phyloP scores from a whole-genome alignment of 2,113 vertebrate genomes.

The Hyla sarda region DNA sequence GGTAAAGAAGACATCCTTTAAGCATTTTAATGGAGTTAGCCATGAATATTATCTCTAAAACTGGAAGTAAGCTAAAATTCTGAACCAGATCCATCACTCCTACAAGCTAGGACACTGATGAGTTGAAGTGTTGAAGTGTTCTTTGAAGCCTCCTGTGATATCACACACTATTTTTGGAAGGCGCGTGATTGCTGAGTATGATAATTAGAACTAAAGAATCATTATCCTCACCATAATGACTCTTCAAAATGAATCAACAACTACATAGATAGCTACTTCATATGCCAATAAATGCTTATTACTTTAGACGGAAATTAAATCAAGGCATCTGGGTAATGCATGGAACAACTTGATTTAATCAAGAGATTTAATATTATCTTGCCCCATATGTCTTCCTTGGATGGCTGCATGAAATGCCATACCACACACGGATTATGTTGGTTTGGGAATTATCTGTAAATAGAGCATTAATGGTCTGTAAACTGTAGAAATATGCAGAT shows the following conservation, averaged over 20 bases:
- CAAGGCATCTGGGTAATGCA: constrained; percentile 42
- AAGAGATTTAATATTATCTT: constrained; percentile 57
- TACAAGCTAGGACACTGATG: background rate
- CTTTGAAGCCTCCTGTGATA: constrained; percentile 45
- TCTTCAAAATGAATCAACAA: constrained; percentile 59
- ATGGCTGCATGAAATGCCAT: constrained; percentile 1
- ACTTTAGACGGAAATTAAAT: constrained; percentile 55
- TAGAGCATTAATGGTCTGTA: constrained; percentile 1
- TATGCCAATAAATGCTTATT: constrained; percentile 57
- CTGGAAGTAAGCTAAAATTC: background rate
- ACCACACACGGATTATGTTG: background rate
- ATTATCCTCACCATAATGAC: constrained; percentile 54
- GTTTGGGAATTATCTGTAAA: background rate
- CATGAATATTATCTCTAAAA: background rate
- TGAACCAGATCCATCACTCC: constrained; percentile 20
- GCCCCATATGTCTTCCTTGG: constrained; percentile 40
- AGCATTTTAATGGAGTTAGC: background rate
- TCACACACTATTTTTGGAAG: constrained; percentile 49
- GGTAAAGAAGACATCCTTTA: too few species aligned
- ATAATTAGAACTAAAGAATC: constrained; percentile 56
- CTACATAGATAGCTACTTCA: constrained; percentile 56
- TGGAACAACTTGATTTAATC: constrained; percentile 50
- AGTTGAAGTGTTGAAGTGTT: constrained; percentile 44
- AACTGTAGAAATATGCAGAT: background rate
- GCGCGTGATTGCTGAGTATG: constrained; percentile 50